Percentiles rank a stretch among this genome's conserved stretches.
Conservation (phyloP, 53 echinoderm and acorn worm species). For the Apostichopus leukothele region DNA sequence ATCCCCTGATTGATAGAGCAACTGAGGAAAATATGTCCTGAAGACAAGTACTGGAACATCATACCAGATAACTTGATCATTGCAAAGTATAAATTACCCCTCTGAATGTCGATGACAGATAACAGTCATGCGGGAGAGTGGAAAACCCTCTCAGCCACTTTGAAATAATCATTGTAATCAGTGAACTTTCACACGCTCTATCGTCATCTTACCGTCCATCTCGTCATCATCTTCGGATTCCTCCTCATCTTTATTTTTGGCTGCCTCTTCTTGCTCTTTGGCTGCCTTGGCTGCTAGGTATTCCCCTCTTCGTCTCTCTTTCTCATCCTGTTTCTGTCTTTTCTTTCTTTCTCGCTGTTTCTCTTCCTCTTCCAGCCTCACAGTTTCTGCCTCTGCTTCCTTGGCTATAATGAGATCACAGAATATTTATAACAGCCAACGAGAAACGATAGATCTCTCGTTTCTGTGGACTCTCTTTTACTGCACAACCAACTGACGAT, state of each 20-base stretch:
- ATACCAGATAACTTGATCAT: no score
- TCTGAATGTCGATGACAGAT: no score
- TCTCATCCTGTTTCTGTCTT: conserved; percentile 73
- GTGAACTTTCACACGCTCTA: neutral
- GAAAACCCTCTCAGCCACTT: no score
- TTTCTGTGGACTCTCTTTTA: no score
- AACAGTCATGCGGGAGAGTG: no score
- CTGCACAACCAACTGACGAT: no score
- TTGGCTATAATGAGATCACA: conserved; percentile 24
- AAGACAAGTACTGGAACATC: no score
- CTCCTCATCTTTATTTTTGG: conserved; percentile 3
- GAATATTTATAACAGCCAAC: neutral
- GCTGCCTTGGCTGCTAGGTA: conserved; percentile 75
- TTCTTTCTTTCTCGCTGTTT: conserved; percentile 70
- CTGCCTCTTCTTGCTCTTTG: conserved; percentile 52
- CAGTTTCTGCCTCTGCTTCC: conserved; percentile 48
- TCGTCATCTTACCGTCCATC: conserved; percentile 29
- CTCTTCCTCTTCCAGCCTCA: conserved; percentile 48
- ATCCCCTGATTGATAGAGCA: no score
- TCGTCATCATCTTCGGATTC: conserved; percentile 42
- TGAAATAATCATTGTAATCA: no score
- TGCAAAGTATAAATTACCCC: no score
- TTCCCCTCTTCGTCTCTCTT: conserved; percentile 67
- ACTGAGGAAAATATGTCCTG: no score
- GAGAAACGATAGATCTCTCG: no score